Evolutionary conservation across 2,888 invertebrate species (phyloP).

Genomic region (Drosophila lutescens): DNA sequence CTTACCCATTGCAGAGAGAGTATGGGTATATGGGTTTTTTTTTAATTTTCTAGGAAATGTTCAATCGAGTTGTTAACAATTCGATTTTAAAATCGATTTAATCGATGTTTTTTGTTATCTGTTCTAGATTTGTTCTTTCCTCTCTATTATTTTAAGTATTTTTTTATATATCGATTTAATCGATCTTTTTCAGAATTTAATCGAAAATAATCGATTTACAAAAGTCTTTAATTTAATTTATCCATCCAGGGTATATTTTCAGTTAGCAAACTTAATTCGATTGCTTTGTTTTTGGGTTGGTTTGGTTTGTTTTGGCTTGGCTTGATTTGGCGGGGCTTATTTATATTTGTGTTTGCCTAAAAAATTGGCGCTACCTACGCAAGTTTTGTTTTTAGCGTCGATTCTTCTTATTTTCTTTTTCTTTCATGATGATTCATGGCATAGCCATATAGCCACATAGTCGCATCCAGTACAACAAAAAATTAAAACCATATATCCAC

Average conservation of each 20-base stretch:
- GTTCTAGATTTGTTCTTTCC: too few species aligned
- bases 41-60: neutral
- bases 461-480: neutral
- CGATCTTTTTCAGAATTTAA: too few species aligned
- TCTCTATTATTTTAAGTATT: too few species aligned
- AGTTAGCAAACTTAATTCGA: neutral
- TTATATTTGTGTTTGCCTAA: slow-evolving; percentile 62
- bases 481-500: neutral
- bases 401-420: slow-evolving; percentile 31
- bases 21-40: slow-evolving; percentile 2
- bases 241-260: neutral
- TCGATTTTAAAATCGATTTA: too few species aligned
- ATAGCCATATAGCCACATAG: neutral
- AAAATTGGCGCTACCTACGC: slow-evolving; percentile 76
- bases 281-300: slow-evolving; percentile 2
- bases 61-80: neutral
- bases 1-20: neutral
- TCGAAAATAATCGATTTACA: too few species aligned
- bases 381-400: slow-evolving; percentile 71
- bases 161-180: too few species aligned
- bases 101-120: too few species aligned
- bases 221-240: too few species aligned
- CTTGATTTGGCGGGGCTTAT: slow-evolving; percentile 24
- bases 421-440: slow-evolving; percentile 58
- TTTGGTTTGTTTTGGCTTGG: slow-evolving; percentile 32